These are phyloP conservation scores for Muntiacus muntjak DNA, from an alignment of 2,113 vertebrate species.

Conservation along the genomic window DNA sequence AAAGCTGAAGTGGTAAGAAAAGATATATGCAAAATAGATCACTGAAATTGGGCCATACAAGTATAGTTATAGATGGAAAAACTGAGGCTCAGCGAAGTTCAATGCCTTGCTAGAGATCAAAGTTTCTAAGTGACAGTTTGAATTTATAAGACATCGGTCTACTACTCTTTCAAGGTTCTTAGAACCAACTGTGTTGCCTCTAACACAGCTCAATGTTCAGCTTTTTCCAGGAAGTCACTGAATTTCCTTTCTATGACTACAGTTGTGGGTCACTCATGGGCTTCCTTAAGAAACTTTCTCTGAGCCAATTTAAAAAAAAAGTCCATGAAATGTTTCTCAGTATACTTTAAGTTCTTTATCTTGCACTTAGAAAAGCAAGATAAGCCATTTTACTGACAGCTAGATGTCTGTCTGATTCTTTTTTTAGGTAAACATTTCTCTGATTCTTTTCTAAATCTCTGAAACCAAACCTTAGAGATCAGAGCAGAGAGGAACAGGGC, in stretches of 20 bases:
- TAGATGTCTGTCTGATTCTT: not conserved
- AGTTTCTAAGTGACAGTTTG: not conserved
- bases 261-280: not conserved
- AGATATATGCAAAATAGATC: not conserved
- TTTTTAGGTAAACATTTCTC: conserved; percentile 25
- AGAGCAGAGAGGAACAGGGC: not conserved
- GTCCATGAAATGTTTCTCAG: not conserved
- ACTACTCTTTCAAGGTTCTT: not conserved
- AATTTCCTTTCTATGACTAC: not conserved
- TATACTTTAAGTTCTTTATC: not conserved
- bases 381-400: not conserved
- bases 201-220: not conserved
- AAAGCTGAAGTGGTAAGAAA: not conserved
- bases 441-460: conserved; percentile 14
- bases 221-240: not conserved
- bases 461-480: conserved; percentile 34
- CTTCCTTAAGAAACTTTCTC: not conserved
- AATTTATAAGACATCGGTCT: not conserved
- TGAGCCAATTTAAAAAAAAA: not conserved
- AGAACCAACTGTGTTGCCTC: not conserved
- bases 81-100: not conserved
- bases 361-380: not conserved
- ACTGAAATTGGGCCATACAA: not conserved
- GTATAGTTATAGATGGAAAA: not conserved
- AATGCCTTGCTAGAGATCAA: not conserved